Percentiles rank a stretch among this genome's conserved stretches.
phyloP scores from a whole-genome alignment of 2,113 vertebrate species.

The Corythaeola cristata region DNA sequence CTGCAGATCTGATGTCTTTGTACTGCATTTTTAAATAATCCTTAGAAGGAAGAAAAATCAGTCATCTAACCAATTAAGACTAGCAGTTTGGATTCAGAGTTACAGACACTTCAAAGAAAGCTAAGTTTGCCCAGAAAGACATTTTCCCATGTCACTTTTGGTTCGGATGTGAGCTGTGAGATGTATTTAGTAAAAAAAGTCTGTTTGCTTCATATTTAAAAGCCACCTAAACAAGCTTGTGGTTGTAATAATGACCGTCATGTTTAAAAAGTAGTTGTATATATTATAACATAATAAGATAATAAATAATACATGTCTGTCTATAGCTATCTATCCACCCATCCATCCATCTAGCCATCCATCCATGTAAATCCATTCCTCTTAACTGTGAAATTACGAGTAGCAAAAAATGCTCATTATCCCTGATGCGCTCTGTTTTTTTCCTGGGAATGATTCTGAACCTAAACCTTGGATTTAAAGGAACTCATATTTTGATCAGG shows the following conservation, averaged over 20 bases:
- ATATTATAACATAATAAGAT: slow-evolving; percentile 40
- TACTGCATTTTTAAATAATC: slow-evolving; percentile 48
- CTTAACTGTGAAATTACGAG: not conserved
- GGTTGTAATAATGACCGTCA: not conserved
- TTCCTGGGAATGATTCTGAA: not conserved
- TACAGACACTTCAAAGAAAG: slow-evolving; percentile 35
- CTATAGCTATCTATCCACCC: not conserved
- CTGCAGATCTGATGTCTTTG: slow-evolving; percentile 40
- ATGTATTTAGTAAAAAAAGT: not conserved
- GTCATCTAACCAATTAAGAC: slow-evolving; percentile 38
- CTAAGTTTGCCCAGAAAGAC: slow-evolving; percentile 1
- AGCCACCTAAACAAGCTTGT: not conserved
- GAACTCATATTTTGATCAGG: not conserved
- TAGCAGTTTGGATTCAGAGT: not conserved
- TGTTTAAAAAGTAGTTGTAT: slow-evolving; percentile 48
- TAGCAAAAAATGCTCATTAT: not conserved
- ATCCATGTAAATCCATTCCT: slow-evolving; percentile 26
- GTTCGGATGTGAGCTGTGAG: not conserved
- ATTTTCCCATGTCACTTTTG: slow-evolving; percentile 1
- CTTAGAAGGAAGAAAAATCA: slow-evolving; percentile 46
- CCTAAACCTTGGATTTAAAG: not conserved
- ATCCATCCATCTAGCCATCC: slow-evolving; percentile 31
- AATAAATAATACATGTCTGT: slow-evolving; percentile 59
- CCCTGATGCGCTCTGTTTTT: not conserved
- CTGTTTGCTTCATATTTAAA: not conserved